Evolutionary conservation across 2,888 invertebrate species (phyloP), one percentile per base, ranked within the genome.

Genomic region (Drosophila atripex): DNA sequence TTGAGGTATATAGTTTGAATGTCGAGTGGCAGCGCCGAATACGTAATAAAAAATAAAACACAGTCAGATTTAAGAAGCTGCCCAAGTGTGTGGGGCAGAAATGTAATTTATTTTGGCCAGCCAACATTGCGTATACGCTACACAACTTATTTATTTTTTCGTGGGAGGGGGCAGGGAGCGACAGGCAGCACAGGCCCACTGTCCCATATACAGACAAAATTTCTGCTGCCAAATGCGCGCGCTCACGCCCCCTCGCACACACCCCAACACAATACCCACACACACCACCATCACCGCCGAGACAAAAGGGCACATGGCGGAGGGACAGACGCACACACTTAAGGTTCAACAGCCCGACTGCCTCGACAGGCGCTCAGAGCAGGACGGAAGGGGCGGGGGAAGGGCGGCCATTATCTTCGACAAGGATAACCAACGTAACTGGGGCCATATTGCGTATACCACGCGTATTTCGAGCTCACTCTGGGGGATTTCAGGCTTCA

Each of bases 341-440:
- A 84, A 83, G 78, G 82, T 83, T 83, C 82, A 83, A 83, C 82
- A 83, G 84, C 84, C 84, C 82, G 78, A 76, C 80, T 77, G 80
- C 76, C 74, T 70, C 70, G 64, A 68, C 78, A 77, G 74, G 61
- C 16, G 8, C 18, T 23, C 23, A 12, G 23, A 54, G 78, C 50
- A 58, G 59, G 71, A 35, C 2, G 50, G 7, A 4, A 16, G 51
- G 16, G 25, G 45, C 56, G 8, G 21, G 35, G 47, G 25, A 23
- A 50, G 53, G 9, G 83, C 83, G 74, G 80, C 80, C 83, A 85
- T 85, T 85, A 83, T 84, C 84, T 85, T 83, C 86, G 84, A 84
- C 79, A 86, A 82, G 72, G 80, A 53, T 74, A 78, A 73, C 65
- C 80, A 70, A 71, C 71, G 75, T 75, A 75, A 53, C 58, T n/a